A percentile compares a stretch with the other conserved stretches of the same genome.
These are phyloP conservation scores for Brassicogethes aeneus DNA, from an alignment of 2,888 invertebrate genomes.

Conservation along the genomic window DNA sequence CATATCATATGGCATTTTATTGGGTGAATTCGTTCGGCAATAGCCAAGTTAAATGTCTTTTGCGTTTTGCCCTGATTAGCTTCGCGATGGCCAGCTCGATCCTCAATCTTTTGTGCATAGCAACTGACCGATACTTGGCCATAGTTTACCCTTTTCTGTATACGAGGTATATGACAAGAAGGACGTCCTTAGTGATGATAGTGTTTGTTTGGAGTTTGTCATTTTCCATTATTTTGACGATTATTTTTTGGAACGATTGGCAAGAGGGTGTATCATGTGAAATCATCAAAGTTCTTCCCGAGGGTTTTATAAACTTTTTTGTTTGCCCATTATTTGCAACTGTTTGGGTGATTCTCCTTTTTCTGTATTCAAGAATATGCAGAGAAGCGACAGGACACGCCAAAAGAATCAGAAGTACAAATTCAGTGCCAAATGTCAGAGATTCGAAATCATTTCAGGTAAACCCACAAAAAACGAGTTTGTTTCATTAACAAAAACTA, in stretches of 20 bases:
- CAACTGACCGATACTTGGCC: slow-evolving; percentile 70
- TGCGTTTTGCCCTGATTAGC: slow-evolving; percentile 64
- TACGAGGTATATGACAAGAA: slow-evolving; percentile 64
- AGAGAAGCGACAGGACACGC: slow-evolving; percentile 66
- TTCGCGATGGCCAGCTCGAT: slow-evolving; percentile 72
- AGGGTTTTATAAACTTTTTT: slow-evolving; percentile 39
- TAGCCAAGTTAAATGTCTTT: slow-evolving; percentile 55
- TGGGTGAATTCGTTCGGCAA: slow-evolving; percentile 49
- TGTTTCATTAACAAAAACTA: too few relatives aligned
- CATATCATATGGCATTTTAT: slow-evolving; percentile 72
- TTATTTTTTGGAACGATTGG: slow-evolving; percentile 74
- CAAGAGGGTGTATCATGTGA: slow-evolving; percentile 48
- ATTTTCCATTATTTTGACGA: slow-evolving; percentile 56
- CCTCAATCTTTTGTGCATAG: slow-evolving; percentile 69
- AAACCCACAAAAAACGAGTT: too few relatives aligned
- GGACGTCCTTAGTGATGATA: slow-evolving; percentile 54
- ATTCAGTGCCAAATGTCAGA: slow-evolving; percentile 35
- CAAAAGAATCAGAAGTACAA: slow-evolving; percentile 54
- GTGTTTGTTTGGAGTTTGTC: slow-evolving; percentile 59
- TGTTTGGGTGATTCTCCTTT: slow-evolving; percentile 66
- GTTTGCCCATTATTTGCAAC: slow-evolving; percentile 64
- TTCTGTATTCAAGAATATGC: slow-evolving; percentile 71
- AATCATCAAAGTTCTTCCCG: slow-evolving; percentile 53
- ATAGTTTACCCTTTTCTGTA: slow-evolving; percentile 74
- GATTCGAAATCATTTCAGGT: slow-evolving; percentile 75